A percentile compares a stretch with the other conserved stretches of the same genome.
Evolutionary conservation across 2,797 vertebrate species (phyloP).

Genomic region (Eupleurogrammus muticus): DNA sequence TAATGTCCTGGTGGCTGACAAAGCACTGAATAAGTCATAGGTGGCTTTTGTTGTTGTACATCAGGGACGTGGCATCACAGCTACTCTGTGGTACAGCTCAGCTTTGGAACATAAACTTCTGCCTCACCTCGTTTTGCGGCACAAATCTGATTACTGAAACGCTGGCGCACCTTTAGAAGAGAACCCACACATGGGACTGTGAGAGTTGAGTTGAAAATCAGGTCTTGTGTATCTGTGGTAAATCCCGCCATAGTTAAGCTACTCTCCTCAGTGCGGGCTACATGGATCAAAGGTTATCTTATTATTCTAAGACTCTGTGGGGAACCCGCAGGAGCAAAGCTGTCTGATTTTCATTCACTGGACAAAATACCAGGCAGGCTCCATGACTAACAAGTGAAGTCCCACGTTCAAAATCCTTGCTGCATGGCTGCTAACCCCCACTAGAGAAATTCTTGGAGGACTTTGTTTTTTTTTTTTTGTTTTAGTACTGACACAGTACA

Average conservation of each 20-base stretch:
- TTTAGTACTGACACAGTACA: slow-evolving; percentile 11
- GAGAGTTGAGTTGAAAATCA: slow-evolving; percentile 50
- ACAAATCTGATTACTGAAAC: slow-evolving; percentile 28
- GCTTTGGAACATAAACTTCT: slow-evolving; percentile 7
- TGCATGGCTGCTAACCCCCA: slow-evolving; percentile 10
- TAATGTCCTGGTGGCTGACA: background rate
- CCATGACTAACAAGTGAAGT: slow-evolving; percentile 49
- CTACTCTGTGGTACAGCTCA: background rate
- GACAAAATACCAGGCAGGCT: slow-evolving; percentile 53
- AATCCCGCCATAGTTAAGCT: slow-evolving; percentile 67
- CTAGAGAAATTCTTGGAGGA: slow-evolving; percentile 19
- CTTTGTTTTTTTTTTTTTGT: slow-evolving; percentile 4
- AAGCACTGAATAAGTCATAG: background rate
- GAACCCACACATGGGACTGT: slow-evolving; percentile 25
- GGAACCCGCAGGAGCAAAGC: slow-evolving; percentile 42
- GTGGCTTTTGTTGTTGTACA: background rate
- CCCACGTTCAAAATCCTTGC: slow-evolving; percentile 42
- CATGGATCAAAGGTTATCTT: slow-evolving; percentile 68
- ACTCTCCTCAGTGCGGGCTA: slow-evolving; percentile 33
- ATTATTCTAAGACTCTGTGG: slow-evolving; percentile 45
- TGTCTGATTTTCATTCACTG: slow-evolving; percentile 46
- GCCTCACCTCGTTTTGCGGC: slow-evolving; percentile 1
- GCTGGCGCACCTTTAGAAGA: slow-evolving; percentile 8
- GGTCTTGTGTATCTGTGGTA: slow-evolving; percentile 57
- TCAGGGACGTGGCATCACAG: background rate